Evolutionary conservation across 1,140 invertebrate genomes (phyloP), one percentile per base, ranked within the genome.

Genomic region (Rhopalosiphum padi): DNA sequence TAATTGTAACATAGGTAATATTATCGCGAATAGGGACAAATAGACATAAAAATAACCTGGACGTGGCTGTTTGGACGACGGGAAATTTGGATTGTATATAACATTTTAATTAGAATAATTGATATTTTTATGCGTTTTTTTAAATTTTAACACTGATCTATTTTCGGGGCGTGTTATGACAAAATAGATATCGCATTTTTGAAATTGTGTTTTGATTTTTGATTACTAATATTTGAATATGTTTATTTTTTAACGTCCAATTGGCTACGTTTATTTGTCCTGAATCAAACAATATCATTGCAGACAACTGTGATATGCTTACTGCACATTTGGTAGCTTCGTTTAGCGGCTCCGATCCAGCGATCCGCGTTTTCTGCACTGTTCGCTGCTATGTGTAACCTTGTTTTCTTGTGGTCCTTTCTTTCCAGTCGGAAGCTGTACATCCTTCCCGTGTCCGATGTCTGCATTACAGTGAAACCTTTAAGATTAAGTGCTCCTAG

Each of bases 391-490:
- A 89, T 89, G 53, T 89, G 87, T 5, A 93, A 82, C 35, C 89
- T 94, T 9, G 87, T 94, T 94, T 90, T 89, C n/a, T 91, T 94
- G 48, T 55, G 37, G 46, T 85, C 89, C 55, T 48, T 89, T 37
- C 18, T 89, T 68, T 93, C 85, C 23, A 93, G 41, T 4, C 93
- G 87, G 23, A 90, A 93, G 35, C 85, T 88, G 60, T 89, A 48
- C 41, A 89, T 22, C 37, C 86, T 93, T 37, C 85, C 85, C 9
- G 85, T 93, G 30, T 93, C 93, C n/a, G 87, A 93, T n/a, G 85
- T 93, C 2, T n/a, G 35, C 8, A 77, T 25, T 25, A 89, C n/a
- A 60, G 87, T 89, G 46, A 88, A 89, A 23, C 93, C 85, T 89
- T 93, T 93, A 5, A 93, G 41, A 77, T 93, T 90, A 5, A 88